These are phyloP conservation scores for Mandrillus leucophaeus DNA, from an alignment of 2,113 vertebrate genomes.

Conservation along the genomic window DNA sequence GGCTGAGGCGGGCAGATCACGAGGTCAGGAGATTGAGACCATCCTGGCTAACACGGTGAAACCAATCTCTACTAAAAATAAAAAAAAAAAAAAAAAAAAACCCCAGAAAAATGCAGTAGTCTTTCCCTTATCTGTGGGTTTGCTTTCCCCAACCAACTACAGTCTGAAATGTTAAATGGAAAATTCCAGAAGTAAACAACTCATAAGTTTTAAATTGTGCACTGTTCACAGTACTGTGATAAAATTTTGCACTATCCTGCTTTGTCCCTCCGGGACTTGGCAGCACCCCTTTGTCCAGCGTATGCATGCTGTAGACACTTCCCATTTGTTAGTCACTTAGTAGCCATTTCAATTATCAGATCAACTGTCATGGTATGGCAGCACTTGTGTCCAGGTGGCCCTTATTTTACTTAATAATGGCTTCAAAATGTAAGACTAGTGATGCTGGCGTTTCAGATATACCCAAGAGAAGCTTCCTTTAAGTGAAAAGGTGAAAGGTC, in stretches of 20 bases:
- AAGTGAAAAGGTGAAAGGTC: background rate
- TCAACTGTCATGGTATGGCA: background rate
- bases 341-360: background rate
- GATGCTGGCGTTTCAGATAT: background rate
- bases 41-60: too few species aligned
- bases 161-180: background rate
- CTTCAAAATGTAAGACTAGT: background rate
- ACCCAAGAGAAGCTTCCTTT: background rate
- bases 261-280: background rate
- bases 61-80: too few species aligned
- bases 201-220: background rate
- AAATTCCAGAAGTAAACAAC: background rate
- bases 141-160: background rate
- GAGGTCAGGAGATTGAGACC: too few species aligned
- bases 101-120: background rate
- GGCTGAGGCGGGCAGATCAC: too few species aligned
- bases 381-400: background rate
- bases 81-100: too few species aligned
- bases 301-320: background rate
- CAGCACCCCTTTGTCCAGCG: background rate
- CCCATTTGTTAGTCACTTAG: background rate
- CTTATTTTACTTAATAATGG: background rate
- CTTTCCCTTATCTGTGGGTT: background rate
- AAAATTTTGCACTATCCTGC: background rate
- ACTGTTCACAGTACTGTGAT: background rate